Percentiles rank a stretch among this genome's conserved stretches.
phyloP scores from a whole-genome alignment of 2,113 vertebrate genomes.

The Vanacampus margaritifer region DNA sequence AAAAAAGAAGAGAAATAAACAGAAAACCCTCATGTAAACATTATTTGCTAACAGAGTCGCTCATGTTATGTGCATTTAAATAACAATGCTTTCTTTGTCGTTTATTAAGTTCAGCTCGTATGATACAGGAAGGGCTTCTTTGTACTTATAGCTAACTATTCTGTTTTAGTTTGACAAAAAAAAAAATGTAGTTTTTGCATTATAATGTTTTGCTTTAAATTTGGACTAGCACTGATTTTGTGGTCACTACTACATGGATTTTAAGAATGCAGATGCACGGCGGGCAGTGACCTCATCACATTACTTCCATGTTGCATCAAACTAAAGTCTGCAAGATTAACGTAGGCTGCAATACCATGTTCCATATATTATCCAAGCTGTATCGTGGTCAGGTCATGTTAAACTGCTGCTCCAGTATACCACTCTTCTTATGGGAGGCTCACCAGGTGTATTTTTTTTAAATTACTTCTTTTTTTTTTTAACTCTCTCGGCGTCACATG shows the following conservation, averaged over 20 bases:
- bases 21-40: neutral
- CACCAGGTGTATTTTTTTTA: conserved; percentile 22
- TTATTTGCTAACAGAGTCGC: neutral
- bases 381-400: neutral
- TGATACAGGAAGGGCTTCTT: neutral
- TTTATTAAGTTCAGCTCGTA: too few species aligned
- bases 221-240: neutral
- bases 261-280: neutral
- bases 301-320: neutral
- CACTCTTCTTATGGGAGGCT: conserved; percentile 40
- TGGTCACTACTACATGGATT: neutral
- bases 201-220: neutral
- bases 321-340: neutral
- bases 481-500: conserved; percentile 45
- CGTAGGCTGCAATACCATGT: neutral
- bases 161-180: neutral
- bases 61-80: neutral
- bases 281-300: neutral
- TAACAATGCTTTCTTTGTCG: too few species aligned
- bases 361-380: neutral
- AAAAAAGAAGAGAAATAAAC: neutral
- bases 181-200: too few species aligned
- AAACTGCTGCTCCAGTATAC: conserved; percentile 28
- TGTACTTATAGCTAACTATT: neutral
- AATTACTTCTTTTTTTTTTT: conserved; percentile 32